These are phyloP conservation scores for Yponomeuta sedellus DNA, from an alignment of 2,888 invertebrate species.

Conservation along the genomic window DNA sequence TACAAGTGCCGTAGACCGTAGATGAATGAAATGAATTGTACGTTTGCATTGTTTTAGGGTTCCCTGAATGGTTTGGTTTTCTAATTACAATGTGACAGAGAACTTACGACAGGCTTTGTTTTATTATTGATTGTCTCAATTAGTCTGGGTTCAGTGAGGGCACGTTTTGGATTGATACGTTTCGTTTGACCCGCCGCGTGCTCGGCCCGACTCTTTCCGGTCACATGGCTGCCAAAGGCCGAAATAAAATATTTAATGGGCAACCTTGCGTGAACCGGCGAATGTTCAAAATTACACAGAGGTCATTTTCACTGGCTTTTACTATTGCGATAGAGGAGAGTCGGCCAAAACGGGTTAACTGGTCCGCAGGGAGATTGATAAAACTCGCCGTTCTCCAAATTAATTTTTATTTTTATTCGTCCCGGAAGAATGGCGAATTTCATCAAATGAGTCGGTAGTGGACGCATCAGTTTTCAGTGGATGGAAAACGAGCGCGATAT, in stretches of 20 bases:
- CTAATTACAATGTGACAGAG: neutral
- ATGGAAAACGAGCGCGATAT: neutral
- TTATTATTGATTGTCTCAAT: neutral
- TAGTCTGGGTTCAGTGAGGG: neutral
- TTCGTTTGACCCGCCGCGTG: neutral
- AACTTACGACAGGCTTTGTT: neutral
- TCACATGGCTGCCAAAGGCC: slow-evolving; percentile 19
- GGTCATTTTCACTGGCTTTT: slow-evolving; percentile 8
- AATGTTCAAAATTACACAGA: slow-evolving; percentile 9
- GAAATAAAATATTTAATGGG: slow-evolving; percentile 20
- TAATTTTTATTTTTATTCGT: slow-evolving; percentile 7
- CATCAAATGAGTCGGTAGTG: neutral
- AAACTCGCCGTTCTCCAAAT: neutral
- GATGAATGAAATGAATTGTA: too few relatives aligned
- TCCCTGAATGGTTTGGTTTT: neutral
- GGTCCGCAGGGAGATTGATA: neutral
- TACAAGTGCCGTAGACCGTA: too few relatives aligned
- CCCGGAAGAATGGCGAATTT: neutral
- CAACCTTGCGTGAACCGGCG: slow-evolving; percentile 13
- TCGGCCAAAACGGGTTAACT: slow-evolving; percentile 4
- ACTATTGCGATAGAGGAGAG: slow-evolving; percentile 9
- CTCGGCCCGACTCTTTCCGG: slow-evolving; percentile 18
- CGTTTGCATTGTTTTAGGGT: too few relatives aligned
- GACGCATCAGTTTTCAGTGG: neutral
- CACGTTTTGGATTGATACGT: slow-evolving; percentile 1